Conservation (phyloP, 2,888 invertebrate genomes). For the Spilarctia lutea region DNA sequence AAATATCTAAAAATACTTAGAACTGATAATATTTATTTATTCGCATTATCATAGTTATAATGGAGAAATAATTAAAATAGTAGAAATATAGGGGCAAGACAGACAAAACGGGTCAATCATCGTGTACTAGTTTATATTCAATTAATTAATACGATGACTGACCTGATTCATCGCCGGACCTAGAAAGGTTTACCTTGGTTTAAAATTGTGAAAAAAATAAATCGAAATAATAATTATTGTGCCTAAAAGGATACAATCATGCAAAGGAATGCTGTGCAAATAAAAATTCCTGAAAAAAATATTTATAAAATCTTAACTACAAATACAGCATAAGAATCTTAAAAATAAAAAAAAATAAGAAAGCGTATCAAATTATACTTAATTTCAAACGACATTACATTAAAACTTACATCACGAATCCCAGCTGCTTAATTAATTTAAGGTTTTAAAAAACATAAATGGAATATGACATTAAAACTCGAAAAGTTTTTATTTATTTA, state of each 20-base stretch:
- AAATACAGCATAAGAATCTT: slow-evolving; percentile 4
- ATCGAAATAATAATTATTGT: neutral
- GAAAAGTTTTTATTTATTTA: slow-evolving; percentile 74
- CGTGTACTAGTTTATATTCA: neutral
- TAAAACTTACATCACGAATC: slow-evolving; percentile 71
- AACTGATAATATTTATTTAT: neutral
- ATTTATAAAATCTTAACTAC: slow-evolving; percentile 38
- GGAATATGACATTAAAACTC: slow-evolving; percentile 45
- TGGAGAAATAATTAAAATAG: neutral
- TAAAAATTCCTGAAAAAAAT: slow-evolving; percentile 26
- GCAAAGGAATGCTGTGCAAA: slow-evolving; percentile 17
- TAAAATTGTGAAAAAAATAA: neutral
- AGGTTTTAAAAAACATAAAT: slow-evolving; percentile 37
- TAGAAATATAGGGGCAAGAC: neutral
- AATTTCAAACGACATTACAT: neutral
- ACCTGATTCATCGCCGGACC: neutral
- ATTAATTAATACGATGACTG: neutral
- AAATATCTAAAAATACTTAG: neutral
- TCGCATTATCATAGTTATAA: neutral
- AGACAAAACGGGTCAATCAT: neutral
- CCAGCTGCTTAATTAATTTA: slow-evolving; percentile 63
- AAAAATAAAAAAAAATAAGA: neutral
- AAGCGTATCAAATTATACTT: neutral
- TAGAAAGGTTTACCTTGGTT: neutral
- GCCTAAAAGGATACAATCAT: neutral